phyloP scores from a whole-genome alignment of 2,797 vertebrate species.

The Microctenopoma steveboyesi region DNA sequence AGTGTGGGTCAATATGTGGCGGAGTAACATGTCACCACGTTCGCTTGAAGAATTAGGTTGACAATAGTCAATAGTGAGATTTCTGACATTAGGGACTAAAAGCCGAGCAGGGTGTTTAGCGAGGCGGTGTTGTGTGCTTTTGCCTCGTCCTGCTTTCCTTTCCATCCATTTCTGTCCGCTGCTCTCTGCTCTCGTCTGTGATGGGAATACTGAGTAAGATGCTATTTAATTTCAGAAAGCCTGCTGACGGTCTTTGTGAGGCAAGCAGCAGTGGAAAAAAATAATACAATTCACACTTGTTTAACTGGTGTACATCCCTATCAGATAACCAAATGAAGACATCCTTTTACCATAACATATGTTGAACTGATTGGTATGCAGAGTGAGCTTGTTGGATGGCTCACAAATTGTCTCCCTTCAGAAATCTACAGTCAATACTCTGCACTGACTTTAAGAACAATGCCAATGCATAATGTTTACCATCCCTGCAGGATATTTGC shows the following conservation, averaged over 20 bases:
- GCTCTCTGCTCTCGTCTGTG: conserved; percentile 83
- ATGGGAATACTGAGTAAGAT: conserved; percentile 88
- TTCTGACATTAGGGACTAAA: conserved; percentile 34
- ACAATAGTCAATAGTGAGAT: conserved; percentile 17
- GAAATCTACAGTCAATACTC: conserved; percentile 67
- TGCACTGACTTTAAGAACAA: conserved; percentile 63
- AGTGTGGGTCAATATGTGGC: conserved; percentile 27
- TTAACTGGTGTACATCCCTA: conserved; percentile 55
- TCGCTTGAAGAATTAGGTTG: conserved; percentile 44
- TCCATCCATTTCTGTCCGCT: conserved; percentile 81
- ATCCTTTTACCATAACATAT: conserved; percentile 66
- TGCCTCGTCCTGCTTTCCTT: conserved; percentile 77
- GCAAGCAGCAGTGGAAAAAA: conserved; percentile 60
- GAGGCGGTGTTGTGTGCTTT: conserved; percentile 67
- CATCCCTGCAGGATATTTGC: conserved; percentile 56
- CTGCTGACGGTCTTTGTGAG: conserved; percentile 82
- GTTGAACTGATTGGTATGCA: conserved; percentile 74
- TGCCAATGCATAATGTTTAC: conserved; percentile 55
- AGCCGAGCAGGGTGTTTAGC: conserved; percentile 44
- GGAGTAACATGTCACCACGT: conserved; percentile 59
- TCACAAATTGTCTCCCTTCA: conserved; percentile 69
- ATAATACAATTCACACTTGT: conserved; percentile 64
- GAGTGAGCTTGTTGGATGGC: conserved; percentile 58
- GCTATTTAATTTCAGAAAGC: conserved; percentile 86
- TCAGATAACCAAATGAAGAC: conserved; percentile 66